Evolutionary conservation across 2,888 invertebrate genomes (phyloP).

Genomic region (Creontiades dilutus): DNA sequence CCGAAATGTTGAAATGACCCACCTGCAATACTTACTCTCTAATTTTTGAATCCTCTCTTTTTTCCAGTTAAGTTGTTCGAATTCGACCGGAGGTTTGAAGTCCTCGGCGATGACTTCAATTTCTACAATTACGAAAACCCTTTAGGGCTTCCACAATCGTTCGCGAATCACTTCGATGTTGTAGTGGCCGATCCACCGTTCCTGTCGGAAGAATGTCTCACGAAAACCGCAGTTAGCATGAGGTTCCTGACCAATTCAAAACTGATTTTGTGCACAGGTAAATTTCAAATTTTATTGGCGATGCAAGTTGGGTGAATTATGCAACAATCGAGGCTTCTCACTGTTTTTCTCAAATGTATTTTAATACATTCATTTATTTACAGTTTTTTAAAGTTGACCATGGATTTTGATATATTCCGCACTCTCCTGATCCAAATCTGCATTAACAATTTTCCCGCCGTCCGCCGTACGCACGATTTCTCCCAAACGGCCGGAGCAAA

Average conservation of each 20-base stretch:
- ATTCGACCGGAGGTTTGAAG: conserved; percentile 90
- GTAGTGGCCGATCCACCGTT: conserved; percentile 97
- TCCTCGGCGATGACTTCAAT: conserved; percentile 88
- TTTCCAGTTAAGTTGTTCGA: conserved; percentile 88
- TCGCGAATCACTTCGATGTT: conserved; percentile 85
- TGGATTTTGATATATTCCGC: no score
- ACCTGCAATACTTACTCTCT: neutral
- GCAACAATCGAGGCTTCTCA: no score
- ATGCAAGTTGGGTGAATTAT: no score
- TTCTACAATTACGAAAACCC: conserved; percentile 94
- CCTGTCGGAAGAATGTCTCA: conserved; percentile 93
- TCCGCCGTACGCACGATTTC: no score
- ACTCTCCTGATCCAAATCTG: no score
- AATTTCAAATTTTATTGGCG: neutral
- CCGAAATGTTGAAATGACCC: no score
- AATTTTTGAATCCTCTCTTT: conserved; percentile 69
- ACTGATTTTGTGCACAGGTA: conserved; percentile 93
- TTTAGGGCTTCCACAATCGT: conserved; percentile 83
- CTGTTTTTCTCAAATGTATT: no score
- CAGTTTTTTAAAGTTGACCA: no score
- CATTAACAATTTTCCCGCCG: no score
- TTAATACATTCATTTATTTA: no score
- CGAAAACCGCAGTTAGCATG: conserved; percentile 89
- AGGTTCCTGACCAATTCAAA: conserved; percentile 86
- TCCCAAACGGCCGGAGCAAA: no score